A percentile compares a stretch with the other conserved stretches of the same genome.
These are phyloP conservation scores for Sylvietta virens DNA, from an alignment of 2,113 vertebrate genomes.

Conservation along the genomic window DNA sequence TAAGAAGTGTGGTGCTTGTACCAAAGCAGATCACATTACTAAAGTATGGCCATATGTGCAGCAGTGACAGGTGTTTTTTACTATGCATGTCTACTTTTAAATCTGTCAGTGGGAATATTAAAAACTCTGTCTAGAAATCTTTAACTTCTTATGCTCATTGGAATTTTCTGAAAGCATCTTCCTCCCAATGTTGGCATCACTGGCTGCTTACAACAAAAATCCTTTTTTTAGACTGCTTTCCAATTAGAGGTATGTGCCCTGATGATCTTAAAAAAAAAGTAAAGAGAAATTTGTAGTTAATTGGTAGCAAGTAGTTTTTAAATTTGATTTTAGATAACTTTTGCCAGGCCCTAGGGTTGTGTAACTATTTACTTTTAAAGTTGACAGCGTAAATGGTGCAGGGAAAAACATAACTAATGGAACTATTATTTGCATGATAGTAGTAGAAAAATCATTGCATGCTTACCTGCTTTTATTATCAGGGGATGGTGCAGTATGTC, in stretches of 20 bases:
- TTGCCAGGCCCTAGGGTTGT: neutral
- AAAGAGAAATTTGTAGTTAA: neutral
- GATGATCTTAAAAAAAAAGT: neutral
- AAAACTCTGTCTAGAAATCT: neutral
- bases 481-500: neutral
- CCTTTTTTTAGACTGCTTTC: neutral
- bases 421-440: neutral
- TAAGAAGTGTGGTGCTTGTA: neutral
- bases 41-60: slow-evolving; percentile 19
- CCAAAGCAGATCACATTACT: neutral
- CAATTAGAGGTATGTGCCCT: neutral
- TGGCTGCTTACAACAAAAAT: neutral
- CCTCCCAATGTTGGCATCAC: neutral
- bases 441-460: neutral
- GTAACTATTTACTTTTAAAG: neutral
- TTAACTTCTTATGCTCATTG: neutral
- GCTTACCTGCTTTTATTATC: neutral
- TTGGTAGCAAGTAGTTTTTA: neutral
- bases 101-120: slow-evolving; percentile 22
- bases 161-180: slow-evolving; percentile 19
- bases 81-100: slow-evolving; percentile 10
- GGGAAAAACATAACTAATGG: neutral
- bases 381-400: neutral
- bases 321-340: neutral
- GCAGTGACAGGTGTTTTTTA: slow-evolving; percentile 29